Evolutionary conservation across 2,113 vertebrate species (phyloP), one percentile per base, ranked within the genome.

Genomic region (Oxyura jamaicensis): DNA sequence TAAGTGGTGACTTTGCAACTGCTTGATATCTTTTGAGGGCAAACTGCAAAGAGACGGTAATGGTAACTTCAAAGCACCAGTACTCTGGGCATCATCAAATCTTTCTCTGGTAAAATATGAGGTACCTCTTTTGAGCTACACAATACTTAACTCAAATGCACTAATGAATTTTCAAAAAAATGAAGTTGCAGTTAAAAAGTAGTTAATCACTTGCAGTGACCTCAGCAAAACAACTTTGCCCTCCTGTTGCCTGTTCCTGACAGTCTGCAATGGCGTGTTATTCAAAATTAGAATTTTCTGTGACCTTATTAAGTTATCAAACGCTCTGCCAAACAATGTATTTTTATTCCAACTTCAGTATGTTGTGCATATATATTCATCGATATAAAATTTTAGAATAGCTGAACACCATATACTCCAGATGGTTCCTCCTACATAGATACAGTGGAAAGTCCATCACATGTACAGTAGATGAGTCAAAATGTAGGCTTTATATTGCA

Each of bases 351-450:
- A 62, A 10, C 20, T 80, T 76, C 42, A 75, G 69, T 50, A 63
- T 71, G 10, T 73, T 73, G 8, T 17, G 28, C 10, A 4, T 50
- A 42, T 73, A 77, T 87, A 80, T 79, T 90, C 65, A 90, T 67
- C 42, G 79, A 59, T 42, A 50, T 29, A 87, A 91, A 92, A 62
- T 31, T 44, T 83, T 85, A 62, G 25, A 78, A 79, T 85, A 90
- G 18, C 23, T 79, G 75, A 93, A 52, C 3, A 41, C 8, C n/a
- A 25, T 58, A 48, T 42, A 83, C 15, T 76, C 67, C 90, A 95
- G 90, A 90, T 95, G 82, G 85, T 73, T 80, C 62, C 75, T 91
- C 88, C 93, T 79, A 95, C 93, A 28, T 44, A 58, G 39, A 41
- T 68, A 50, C 59, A 76, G 48, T 72, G 53, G 71, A 91, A 77